Evolutionary conservation across 2,888 invertebrate genomes (phyloP).

Genomic region (Drosophila cognata): DNA sequence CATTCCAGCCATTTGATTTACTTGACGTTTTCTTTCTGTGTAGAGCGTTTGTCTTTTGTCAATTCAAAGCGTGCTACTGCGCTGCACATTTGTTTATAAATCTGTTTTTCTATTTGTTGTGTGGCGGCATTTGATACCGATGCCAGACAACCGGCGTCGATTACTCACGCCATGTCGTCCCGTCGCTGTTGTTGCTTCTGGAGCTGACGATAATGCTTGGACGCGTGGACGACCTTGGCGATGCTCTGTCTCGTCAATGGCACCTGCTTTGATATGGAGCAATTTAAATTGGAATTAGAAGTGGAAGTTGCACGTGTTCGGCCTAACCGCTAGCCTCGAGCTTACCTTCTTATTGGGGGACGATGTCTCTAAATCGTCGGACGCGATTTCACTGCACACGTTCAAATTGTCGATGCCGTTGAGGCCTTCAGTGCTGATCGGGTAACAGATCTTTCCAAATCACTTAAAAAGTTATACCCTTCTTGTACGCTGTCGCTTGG

Average conservation of each 20-base stretch:
- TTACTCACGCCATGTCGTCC: conserved; percentile 34
- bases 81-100: conserved; percentile 41
- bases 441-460: conserved; percentile 17
- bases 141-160: neutral
- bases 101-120: conserved; percentile 27
- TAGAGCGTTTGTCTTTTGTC: neutral
- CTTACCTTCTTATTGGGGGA: conserved; percentile 18
- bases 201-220: conserved; percentile 2
- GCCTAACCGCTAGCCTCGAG: neutral
- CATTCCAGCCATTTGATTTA: neutral
- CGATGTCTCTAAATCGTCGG: conserved; percentile 5
- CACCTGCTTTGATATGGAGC: neutral
- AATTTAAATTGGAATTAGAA: conserved; percentile 1
- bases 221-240: conserved; percentile 5
- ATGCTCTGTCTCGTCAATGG: conserved; percentile 16
- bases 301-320: neutral
- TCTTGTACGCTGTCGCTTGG: conserved; percentile 50
- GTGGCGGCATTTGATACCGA: conserved; percentile 23
- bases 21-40: neutral
- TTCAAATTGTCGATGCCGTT: neutral
- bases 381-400: conserved; percentile 3
- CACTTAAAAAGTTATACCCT: conserved; percentile 22
- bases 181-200: conserved; percentile 1
- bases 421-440: neutral
- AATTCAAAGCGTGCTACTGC: conserved; percentile 16